These are phyloP conservation scores for Turdus rufiventris DNA, from an alignment of 2,113 vertebrate genomes.

Conservation along the genomic window DNA sequence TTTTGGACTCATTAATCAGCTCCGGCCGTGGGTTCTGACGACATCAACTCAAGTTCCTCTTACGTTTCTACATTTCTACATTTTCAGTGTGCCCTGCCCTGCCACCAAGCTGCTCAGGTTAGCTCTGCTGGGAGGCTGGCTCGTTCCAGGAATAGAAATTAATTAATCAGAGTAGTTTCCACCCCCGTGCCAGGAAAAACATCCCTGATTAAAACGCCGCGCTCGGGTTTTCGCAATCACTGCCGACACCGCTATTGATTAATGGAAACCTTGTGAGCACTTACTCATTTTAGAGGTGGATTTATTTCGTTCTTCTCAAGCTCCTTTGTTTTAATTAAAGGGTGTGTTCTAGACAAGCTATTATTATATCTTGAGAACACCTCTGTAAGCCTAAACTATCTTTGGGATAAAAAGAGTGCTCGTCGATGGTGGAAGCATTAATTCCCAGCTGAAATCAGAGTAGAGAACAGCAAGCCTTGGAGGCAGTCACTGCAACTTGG, in stretches of 20 bases:
- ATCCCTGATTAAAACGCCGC: slow-evolving; percentile 70
- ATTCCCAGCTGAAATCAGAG: background rate
- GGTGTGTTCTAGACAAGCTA: background rate
- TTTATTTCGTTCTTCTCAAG: slow-evolving; percentile 20
- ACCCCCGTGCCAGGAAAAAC: slow-evolving; percentile 48
- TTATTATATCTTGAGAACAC: background rate
- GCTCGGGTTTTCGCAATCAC: slow-evolving; percentile 55
- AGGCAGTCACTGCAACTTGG: background rate
- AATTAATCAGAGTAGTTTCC: slow-evolving; percentile 72
- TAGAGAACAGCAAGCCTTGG: background rate
- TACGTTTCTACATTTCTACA: slow-evolving; percentile 18
- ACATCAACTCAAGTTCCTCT: background rate
- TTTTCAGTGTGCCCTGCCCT: background rate
- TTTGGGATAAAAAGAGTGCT: background rate
- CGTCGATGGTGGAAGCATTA: background rate
- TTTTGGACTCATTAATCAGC: background rate
- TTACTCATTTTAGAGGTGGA: slow-evolving; percentile 30
- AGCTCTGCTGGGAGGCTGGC: slow-evolving; percentile 53
- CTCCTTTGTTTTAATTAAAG: slow-evolving; percentile 41
- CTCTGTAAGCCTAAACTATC: background rate
- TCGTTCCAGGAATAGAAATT: slow-evolving; percentile 74
- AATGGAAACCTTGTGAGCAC: slow-evolving; percentile 47
- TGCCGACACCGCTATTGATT: slow-evolving; percentile 58
- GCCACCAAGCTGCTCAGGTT: slow-evolving; percentile 49
- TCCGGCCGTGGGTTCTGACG: background rate